Base-by-base conservation (phyloP, 1,140 invertebrate species). In the Lucilia sericata region DNA sequence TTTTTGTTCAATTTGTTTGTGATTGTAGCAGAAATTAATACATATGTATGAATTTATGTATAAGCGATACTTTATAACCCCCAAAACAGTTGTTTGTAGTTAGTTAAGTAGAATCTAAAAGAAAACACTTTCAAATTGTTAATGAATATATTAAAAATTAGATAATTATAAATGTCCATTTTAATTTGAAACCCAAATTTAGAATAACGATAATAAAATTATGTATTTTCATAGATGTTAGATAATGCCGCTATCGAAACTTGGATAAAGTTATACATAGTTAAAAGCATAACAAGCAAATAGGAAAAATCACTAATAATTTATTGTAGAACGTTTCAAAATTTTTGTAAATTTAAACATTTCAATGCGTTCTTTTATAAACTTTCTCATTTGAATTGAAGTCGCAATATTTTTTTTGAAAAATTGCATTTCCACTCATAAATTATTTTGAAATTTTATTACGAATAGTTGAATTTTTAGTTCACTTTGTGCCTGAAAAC, bases 401-500 rank as follows among this genome's bases (percentile, higher is more conserved):
- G n/a, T n/a, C n/a, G n/a, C n/a, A n/a, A n/a, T n/a, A n/a, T n/a
- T n/a, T n/a, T n/a, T 30, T 30, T 30, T 0, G 42, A 8, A 42
- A 7, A 42, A 42, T 7, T 42, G 10, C 42, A 42, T 42, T 42
- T 42, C 42, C 42, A 8, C 5, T 42, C 42, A 8, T 42, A 42
- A 42, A 42, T 3, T 42, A 42, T 42, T 42, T 42, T 42, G 7
- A 42, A 3, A 42, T 8, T 42, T 42, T 8, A 42, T 42, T 42
- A 42, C 42, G 42, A 42, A 42, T 42, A 42, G 25, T 30, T 42
- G 5, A 7, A 42, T 51, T 21, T 80, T 55, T 51, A 12, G 82
- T 83, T 83, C 83, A 84, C 83, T 84, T 84, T 84, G 83, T 84
- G 83, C 83, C 82, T 83, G 82, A 83, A 65, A 80, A 80, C 74